A percentile compares a stretch with the other conserved stretches of the same genome.
Evolutionary conservation across 1,140 invertebrate species (phyloP).

Genomic region (Gryon sp.): DNA sequence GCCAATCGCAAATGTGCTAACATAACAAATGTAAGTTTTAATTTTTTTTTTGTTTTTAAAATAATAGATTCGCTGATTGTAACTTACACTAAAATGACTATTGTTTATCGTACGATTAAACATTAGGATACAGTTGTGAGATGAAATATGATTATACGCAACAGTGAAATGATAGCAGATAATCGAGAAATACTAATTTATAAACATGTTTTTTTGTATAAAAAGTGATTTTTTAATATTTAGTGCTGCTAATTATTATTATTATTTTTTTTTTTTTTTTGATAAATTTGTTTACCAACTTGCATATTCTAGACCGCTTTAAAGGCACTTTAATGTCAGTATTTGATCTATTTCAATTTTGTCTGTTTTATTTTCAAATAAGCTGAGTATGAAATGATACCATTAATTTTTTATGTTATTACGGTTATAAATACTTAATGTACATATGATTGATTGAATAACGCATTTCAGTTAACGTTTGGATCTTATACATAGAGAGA

Average conservation of each 20-base stretch:
- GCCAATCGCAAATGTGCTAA: conserved; percentile 34
- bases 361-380: conserved; percentile 1
- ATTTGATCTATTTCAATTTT: conserved; percentile 15
- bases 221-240: conserved; percentile 2
- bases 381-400: conserved; percentile 12
- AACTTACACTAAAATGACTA: conserved; percentile 46
- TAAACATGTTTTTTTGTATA: conserved; percentile 32
- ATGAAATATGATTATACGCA: conserved; percentile 8
- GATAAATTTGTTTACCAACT: conserved; percentile 15
- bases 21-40: conserved; percentile 20
- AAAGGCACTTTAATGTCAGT: conserved; percentile 40
- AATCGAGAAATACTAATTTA: conserved; percentile 14
- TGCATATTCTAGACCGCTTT: conserved; percentile 10
- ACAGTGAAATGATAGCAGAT: not conserved
- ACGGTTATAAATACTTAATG: conserved; percentile 24
- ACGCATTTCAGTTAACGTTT: conserved; percentile 10
- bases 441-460: conserved; percentile 25
- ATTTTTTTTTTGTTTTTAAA: too few species aligned
- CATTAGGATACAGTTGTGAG: conserved; percentile 25
- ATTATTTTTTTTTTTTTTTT: not conserved
- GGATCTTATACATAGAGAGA: conserved; percentile 8
- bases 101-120: conserved; percentile 27
- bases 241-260: not conserved
- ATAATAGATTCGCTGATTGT: not conserved
- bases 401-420: conserved; percentile 29